Evolutionary conservation across 2,888 invertebrate species (phyloP), one percentile per base, ranked within the genome.

Genomic region (Orthosia gothica): DNA sequence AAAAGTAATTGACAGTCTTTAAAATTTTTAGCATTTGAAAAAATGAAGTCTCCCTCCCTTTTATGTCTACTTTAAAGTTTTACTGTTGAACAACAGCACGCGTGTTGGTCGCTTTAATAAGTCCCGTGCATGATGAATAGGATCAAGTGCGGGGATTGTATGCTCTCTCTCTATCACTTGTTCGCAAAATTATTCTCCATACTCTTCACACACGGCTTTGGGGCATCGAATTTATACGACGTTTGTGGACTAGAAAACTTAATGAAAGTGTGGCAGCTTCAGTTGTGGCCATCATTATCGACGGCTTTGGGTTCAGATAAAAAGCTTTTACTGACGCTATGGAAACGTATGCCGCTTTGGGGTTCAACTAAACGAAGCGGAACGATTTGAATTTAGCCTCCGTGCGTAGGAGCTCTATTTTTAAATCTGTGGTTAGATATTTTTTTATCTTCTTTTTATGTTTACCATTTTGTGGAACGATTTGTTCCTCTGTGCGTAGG

Each of bases 31-130:
- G 4, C 11, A 55, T 26, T 40, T 20, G 0, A 20, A 73, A 73
- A 57, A 59, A 12, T 20, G 67, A 81, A 92, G 85, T 89, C 93
- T 93, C 94, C 80, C 90, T 86, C 83, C 82, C 84, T 93, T 93
- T 88, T 81, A 54, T 88, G 83, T 88, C 89, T 87, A 91, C 89
- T 95, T 94, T 92, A 93, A 93, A 93, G 90, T 93, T 94, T 92
- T 87, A 84, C 91, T 88, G 82, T 84, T 90, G 88, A 93, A 92
- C 90, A 94, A 91, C 93, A 94, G 89, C 93, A 93, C 92, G 93
- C 92, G 92, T 93, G 94, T 94, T 91, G 94, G 94, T 93, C 92
- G 94, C 94, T 95, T 96, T 95, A 96, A 96, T 96, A 95, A 95
- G 94, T 93, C 92, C 91, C 90, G 91, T 91, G 92, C 92, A 94